These are phyloP conservation scores for Harlomillsia oculata DNA, from an alignment of 1,140 invertebrate genomes.

Conservation along the genomic window DNA sequence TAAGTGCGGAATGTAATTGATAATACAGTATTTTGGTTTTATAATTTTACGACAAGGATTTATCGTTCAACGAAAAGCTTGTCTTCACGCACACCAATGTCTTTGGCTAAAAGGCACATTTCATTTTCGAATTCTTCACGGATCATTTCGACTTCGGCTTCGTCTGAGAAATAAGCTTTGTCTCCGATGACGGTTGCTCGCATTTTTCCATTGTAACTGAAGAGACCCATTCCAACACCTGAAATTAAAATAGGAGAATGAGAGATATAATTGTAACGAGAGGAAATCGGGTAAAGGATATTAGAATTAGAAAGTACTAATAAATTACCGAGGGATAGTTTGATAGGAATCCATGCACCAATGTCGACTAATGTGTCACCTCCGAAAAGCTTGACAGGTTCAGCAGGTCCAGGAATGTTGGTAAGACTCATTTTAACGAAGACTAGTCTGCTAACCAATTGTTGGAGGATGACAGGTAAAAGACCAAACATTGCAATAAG, in stretches of 20 bases:
- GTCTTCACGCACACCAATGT: not conserved
- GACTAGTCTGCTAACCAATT: constrained; percentile 5
- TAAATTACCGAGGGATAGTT: constrained; percentile 20
- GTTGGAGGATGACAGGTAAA: constrained; percentile 5
- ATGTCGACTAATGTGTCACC: constrained; percentile 25
- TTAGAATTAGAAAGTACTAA: not conserved
- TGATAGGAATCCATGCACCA: constrained; percentile 28
- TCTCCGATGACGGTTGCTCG: constrained; percentile 22
- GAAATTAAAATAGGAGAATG: not conserved
- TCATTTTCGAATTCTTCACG: constrained; percentile 5
- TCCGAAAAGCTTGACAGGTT: constrained; percentile 19
- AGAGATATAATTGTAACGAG: not conserved
- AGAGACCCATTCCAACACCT: constrained; percentile 26
- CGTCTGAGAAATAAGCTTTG: constrained; percentile 2
- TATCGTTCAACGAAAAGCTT: constrained; percentile 16
- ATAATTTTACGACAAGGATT: too few relatives aligned
- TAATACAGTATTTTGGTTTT: too few relatives aligned
- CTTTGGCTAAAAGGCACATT: not conserved
- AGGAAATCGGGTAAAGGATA: not conserved
- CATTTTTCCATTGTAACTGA: constrained; percentile 21
- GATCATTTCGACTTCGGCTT: not conserved
- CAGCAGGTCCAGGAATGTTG: constrained; percentile 31
- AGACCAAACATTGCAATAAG: constrained; percentile 23
- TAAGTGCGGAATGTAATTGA: too few relatives aligned
- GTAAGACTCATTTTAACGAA: constrained; percentile 14